phyloP scores from a whole-genome alignment of 2,888 invertebrate species.

The Polymixis lichenea region DNA sequence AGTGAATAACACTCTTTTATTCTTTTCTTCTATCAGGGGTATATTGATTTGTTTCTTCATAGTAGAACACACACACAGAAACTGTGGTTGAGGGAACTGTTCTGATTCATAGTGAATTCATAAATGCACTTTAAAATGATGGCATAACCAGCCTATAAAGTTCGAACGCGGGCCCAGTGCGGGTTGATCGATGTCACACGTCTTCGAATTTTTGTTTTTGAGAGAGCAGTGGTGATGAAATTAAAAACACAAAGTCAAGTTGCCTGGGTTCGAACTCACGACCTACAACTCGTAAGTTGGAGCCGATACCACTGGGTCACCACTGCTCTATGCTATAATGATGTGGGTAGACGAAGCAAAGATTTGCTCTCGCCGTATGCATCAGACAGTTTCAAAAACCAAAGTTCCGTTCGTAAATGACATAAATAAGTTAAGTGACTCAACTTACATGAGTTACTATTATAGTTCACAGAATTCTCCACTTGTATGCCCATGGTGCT shows the following conservation, averaged over 20 bases:
- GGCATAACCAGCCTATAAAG: too few species aligned
- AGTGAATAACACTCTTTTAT: not conserved
- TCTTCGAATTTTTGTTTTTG: too few species aligned
- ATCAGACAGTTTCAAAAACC: not conserved
- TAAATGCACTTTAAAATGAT: not conserved
- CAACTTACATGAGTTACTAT: constrained; percentile 87
- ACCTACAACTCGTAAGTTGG: too few species aligned
- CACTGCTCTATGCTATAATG: too few species aligned
- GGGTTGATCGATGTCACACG: too few species aligned
- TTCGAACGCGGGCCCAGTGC: too few species aligned
- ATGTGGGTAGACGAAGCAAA: not conserved
- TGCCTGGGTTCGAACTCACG: too few species aligned
- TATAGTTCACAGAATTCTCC: constrained; percentile 86
- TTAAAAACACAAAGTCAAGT: too few species aligned
- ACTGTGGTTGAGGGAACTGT: not conserved
- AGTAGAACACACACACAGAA: not conserved
- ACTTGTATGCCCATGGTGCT: constrained; percentile 88
- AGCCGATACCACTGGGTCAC: too few species aligned
- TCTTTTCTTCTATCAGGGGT: not conserved
- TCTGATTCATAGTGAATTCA: not conserved
- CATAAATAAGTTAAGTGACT: constrained; percentile 4
- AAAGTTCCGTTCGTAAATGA: not conserved
- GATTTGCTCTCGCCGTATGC: not conserved
- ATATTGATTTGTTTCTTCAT: not conserved
- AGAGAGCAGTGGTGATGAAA: too few species aligned